Conservation (phyloP, 2,888 invertebrate genomes). For the Oscheius sp. region DNA sequence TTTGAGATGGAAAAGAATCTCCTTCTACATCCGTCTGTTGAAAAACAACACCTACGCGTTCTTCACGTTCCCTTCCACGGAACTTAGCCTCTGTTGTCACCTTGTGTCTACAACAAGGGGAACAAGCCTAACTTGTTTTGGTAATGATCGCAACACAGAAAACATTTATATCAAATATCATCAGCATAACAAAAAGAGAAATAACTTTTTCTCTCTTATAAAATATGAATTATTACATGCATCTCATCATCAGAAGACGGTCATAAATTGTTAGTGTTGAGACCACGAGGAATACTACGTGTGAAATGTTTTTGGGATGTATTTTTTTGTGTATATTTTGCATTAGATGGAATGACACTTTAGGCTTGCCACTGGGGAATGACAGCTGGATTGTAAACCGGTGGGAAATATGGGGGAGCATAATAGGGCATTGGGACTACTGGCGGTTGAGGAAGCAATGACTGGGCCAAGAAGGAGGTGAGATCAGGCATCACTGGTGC, state of each 20-base stretch:
- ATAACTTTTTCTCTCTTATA: neutral
- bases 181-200: neutral
- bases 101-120: no score
- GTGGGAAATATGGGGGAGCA: constrained; percentile 7
- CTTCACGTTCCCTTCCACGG: no score
- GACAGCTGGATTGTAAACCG: constrained; percentile 29
- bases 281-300: constrained; percentile 26
- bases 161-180: neutral
- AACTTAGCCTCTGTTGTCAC: no score
- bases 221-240: constrained; percentile 5
- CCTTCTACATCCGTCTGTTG: no score
- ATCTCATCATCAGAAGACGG: constrained; percentile 27
- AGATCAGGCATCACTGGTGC: constrained; percentile 42
- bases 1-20: no score
- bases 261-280: constrained; percentile 5
- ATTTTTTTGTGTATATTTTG: neutral
- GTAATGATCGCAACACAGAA: no score
- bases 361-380: constrained; percentile 38
- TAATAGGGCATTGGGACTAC: constrained; percentile 10
- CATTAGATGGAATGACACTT: constrained; percentile 20
- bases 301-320: neutral
- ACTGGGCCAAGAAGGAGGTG: constrained; percentile 38
- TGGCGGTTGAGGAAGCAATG: constrained; percentile 32
- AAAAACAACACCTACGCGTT: no score
- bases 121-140: no score